phyloP scores from a whole-genome alignment of 2,113 vertebrate species.

The Plectropomus leopardus region DNA sequence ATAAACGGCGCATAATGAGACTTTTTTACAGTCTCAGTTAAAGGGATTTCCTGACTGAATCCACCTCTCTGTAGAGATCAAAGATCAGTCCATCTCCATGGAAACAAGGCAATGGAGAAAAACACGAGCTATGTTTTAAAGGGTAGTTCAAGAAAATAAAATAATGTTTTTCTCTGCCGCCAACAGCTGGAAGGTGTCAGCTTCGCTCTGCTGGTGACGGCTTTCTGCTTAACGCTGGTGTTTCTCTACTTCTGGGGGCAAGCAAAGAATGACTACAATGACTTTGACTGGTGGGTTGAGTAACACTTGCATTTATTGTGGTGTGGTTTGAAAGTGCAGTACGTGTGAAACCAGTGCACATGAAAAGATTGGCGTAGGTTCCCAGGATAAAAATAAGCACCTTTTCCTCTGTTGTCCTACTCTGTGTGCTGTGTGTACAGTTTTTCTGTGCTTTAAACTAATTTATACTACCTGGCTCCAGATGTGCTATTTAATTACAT shows the following conservation, averaged over 20 bases:
- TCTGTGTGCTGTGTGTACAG: not conserved
- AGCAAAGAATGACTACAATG: constrained; percentile 92
- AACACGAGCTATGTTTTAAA: not conserved
- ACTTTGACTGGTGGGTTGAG: constrained; percentile 92
- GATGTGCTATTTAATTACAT: not conserved
- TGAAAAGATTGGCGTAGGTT: not conserved
- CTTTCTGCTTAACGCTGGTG: constrained; percentile 87
- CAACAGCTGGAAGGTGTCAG: constrained; percentile 81
- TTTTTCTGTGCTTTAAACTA: not conserved
- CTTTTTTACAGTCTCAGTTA: not conserved
- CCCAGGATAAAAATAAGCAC: too few relatives aligned
- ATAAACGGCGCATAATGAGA: not conserved
- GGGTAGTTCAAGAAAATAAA: not conserved
- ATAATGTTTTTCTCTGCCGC: constrained; percentile 2
- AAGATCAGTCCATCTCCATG: not conserved
- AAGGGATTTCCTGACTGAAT: constrained; percentile 10
- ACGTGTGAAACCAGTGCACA: not conserved
- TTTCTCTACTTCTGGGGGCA: constrained; percentile 92
- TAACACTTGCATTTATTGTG: not conserved
- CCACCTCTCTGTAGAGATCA: constrained; percentile 14
- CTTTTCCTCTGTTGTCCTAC: not conserved
- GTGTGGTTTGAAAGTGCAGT: accelerated
- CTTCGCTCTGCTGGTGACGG: constrained; percentile 81
- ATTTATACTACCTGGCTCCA: too few relatives aligned
- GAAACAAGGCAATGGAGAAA: constrained; percentile 7